Evolutionary conservation across 2,113 vertebrate genomes (phyloP).

Genomic region (Poecile atricapillus): DNA sequence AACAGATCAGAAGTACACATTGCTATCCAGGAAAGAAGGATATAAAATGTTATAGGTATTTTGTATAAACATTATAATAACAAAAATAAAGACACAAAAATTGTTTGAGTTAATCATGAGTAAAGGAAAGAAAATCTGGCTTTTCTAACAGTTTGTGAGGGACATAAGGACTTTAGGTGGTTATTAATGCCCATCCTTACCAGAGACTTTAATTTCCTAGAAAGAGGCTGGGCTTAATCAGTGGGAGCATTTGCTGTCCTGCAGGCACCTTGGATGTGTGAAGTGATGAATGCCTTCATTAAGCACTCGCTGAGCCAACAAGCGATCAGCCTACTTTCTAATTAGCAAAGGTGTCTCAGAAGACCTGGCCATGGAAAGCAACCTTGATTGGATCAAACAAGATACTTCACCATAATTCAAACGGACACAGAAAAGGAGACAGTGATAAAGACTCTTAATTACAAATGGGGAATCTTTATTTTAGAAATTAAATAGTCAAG

Average conservation of each 20-base stretch:
- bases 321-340: conserved; percentile 2
- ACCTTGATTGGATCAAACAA: conserved; percentile 14
- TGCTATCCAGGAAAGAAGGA: not conserved
- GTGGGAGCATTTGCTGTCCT: not conserved
- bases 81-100: not conserved
- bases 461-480: conserved; percentile 37
- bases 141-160: not conserved
- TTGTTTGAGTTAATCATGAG: not conserved
- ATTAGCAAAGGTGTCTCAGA: conserved; percentile 32
- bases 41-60: not conserved
- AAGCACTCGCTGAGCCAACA: not conserved
- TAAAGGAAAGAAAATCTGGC: not conserved
- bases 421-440: not conserved
- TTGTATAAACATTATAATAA: not conserved
- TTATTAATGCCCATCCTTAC: not conserved
- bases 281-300: conserved; percentile 43
- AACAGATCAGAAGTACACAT: not conserved
- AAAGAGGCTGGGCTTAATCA: not conserved
- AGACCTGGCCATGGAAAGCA: not conserved
- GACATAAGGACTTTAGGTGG: not conserved
- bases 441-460: conserved; percentile 46
- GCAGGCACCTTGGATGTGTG: not conserved
- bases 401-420: not conserved
- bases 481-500: conserved; percentile 11
- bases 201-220: not conserved